A percentile compares a stretch with the other conserved stretches of the same genome.
Evolutionary conservation across 2,113 vertebrate species (phyloP).

Genomic region (Stigmatopora nigra): DNA sequence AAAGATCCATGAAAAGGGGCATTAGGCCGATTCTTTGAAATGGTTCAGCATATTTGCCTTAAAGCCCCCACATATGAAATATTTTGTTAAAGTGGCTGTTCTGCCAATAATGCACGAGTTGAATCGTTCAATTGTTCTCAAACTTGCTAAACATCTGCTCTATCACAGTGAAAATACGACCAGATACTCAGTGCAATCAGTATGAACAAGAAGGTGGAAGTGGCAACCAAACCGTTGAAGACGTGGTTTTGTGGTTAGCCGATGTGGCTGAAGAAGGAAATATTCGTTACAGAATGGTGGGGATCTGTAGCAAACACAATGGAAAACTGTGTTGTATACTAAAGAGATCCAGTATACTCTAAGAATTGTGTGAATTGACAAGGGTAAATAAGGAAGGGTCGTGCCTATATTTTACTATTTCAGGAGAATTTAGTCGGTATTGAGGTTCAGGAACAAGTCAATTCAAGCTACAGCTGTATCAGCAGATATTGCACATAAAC

Average conservation of each 20-base stretch:
- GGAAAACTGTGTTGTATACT: constrained; percentile 16
- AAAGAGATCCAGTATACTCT: constrained; percentile 1
- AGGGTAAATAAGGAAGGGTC: neutral
- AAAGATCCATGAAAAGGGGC: constrained; percentile 11
- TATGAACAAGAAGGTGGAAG: constrained; percentile 76
- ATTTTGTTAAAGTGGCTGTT: neutral
- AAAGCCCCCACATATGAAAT: neutral
- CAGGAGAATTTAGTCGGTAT: neutral
- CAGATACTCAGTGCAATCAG: constrained; percentile 12
- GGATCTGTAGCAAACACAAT: constrained; percentile 12
- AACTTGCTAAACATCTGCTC: constrained; percentile 52
- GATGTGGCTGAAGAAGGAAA: constrained; percentile 87
- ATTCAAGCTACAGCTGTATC: too few species aligned
- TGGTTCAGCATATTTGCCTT: neutral
- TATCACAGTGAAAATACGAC: constrained; percentile 37
- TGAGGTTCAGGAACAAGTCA: neutral
- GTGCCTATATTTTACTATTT: neutral
- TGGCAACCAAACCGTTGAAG: constrained; percentile 85
- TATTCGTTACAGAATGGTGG: constrained; percentile 78
- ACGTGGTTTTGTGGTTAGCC: constrained; percentile 81
- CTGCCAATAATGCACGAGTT: neutral
- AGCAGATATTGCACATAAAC: too few species aligned
- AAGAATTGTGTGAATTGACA: neutral
- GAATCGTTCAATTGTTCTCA: constrained; percentile 28
- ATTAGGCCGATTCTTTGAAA: constrained; percentile 14